Conservation (phyloP, 2,797 vertebrate species). For the Chelon labrosus region DNA sequence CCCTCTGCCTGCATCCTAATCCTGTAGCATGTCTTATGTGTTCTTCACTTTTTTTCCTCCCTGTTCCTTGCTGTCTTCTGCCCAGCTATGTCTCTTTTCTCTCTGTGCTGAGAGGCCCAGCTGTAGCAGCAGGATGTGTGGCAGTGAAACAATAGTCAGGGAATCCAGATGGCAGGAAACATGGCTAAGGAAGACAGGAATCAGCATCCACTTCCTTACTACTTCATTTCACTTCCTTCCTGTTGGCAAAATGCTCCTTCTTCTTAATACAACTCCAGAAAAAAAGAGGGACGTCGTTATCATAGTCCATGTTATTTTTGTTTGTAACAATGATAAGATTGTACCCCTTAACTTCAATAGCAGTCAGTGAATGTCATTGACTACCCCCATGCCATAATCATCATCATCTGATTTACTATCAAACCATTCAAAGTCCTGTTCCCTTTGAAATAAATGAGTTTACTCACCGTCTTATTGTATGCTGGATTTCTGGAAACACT, state of each 20-base stretch:
- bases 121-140: slow-evolving; percentile 82
- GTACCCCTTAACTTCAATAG: not conserved
- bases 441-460: not conserved
- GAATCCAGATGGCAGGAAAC: slow-evolving; percentile 86
- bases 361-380: not conserved
- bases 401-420: slow-evolving; percentile 13
- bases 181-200: slow-evolving; percentile 78
- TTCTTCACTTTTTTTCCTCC: slow-evolving; percentile 56
- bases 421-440: slow-evolving; percentile 3
- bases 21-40: slow-evolving; percentile 54
- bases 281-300: slow-evolving; percentile 24
- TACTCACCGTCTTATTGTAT: not conserved
- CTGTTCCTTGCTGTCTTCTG: slow-evolving; percentile 43
- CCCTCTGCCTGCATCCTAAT: slow-evolving; percentile 23
- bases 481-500: slow-evolving; percentile 28
- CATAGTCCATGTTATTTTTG: slow-evolving; percentile 35
- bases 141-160: slow-evolving; percentile 80
- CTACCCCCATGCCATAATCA: slow-evolving; percentile 13
- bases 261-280: slow-evolving; percentile 55
- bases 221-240: slow-evolving; percentile 81
- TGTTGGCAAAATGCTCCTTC: slow-evolving; percentile 61
- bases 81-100: slow-evolving; percentile 45
- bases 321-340: slow-evolving; percentile 26
- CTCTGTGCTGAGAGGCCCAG: slow-evolving; percentile 62
- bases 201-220: slow-evolving; percentile 80